Conservation (phyloP, 1,140 invertebrate species). For the Pogonomyrmex californicus region DNA sequence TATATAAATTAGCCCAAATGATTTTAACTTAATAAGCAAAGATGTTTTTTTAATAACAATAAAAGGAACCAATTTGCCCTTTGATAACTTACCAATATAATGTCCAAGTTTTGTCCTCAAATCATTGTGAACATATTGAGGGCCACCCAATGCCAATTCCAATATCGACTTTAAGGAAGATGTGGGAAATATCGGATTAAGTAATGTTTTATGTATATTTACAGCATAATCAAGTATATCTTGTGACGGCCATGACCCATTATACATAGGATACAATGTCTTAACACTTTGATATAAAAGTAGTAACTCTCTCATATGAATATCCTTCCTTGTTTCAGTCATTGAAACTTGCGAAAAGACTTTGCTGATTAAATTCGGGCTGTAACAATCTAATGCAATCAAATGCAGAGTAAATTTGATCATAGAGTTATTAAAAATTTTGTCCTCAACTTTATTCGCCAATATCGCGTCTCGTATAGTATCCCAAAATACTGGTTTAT, state of each 20-base stretch:
- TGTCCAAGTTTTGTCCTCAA: constrained; percentile 84
- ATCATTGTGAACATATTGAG: constrained; percentile 83
- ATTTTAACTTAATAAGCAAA: background rate
- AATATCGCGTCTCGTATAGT: constrained; percentile 82
- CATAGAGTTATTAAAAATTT: constrained; percentile 82
- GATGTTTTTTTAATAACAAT: background rate
- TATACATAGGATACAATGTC: constrained; percentile 86
- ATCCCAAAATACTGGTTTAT: constrained; percentile 88
- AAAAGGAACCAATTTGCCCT: constrained; percentile 2
- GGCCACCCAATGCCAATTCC: constrained; percentile 84
- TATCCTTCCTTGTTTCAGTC: constrained; percentile 61
- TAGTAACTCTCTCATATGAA: constrained; percentile 77
- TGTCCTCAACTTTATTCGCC: constrained; percentile 78
- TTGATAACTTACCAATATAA: constrained; percentile 84
- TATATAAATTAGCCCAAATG: background rate
- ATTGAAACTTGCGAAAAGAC: constrained; percentile 82
- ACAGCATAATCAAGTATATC: background rate
- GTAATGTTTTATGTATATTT: background rate
- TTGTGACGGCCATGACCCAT: constrained; percentile 81
- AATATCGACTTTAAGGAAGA: constrained; percentile 74
- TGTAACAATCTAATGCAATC: constrained; percentile 87
- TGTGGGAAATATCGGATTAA: background rate
- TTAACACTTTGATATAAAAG: constrained; percentile 88
- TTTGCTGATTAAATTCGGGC: constrained; percentile 85
- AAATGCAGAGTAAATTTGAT: constrained; percentile 87